Base-by-base conservation (phyloP, 2,797 vertebrate species). In the Macroramphosus scolopax region DNA sequence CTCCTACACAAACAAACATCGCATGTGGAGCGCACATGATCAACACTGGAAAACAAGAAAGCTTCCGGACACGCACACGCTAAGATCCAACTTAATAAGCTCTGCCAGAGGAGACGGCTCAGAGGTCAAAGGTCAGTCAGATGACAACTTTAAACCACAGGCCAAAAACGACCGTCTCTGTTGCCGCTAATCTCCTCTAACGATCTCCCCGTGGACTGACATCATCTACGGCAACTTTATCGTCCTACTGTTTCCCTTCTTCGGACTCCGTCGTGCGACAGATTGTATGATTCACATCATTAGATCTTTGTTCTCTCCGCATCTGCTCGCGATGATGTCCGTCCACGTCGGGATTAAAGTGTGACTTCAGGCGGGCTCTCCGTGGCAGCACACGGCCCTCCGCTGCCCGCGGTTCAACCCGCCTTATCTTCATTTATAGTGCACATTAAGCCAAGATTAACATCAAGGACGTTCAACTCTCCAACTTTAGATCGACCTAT, bases 151-250 rank as follows among this genome's bases (percentile, higher is more conserved):
- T 61, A 52, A 72, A 64, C 46, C 39, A 48, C 5, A n/a, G 58
- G 52, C 63, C 55, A 61, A 67, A 75, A 60, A 51, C 66, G 31
- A 43, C 73, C 36, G 48, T 49, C 53, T 63, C 37, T 13, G 31
- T 40, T 74, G 63, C 58, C 49, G 50, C 63, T 80, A 51, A 79
- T 78, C 71, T 69, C 13, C 42, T 68, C 47, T 81, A 70, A 76
- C 64, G 54, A 78, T 41, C 58, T 81, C 57, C 52, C 54, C 6
- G 17, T 30, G 20, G 68, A 63, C 61, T 51, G 47, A 53, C 51
- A 37, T 51, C 41, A 37, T 51, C 50, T 32, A 50, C 39, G 25
- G 31, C 33, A 30, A 39, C 51, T 34, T 30, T 33, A 50, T 28
- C 54, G 70, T 46, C 50, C 58, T 32, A 37, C 41, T 25, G 0